phyloP scores from a whole-genome alignment of 2,797 vertebrate species.

The Benthosema pterotum region DNA sequence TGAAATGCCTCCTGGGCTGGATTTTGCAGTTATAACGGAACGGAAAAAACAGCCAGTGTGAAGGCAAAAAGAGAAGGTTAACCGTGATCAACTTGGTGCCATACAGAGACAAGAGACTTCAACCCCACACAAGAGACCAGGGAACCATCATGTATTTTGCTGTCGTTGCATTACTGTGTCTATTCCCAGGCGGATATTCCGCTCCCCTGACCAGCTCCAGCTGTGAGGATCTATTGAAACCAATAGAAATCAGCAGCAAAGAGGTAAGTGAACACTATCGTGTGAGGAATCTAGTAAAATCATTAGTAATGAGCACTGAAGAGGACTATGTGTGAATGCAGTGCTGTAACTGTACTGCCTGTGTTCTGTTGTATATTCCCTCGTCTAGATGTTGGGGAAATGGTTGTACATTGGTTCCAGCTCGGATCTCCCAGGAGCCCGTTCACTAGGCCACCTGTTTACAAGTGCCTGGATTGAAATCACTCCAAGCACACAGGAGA shows the following conservation, averaged over 20 bases:
- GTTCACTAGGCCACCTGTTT: constrained; percentile 54
- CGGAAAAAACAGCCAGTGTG: no score
- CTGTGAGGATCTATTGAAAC: constrained; percentile 57
- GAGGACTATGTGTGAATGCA: no score
- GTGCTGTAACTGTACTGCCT: no score
- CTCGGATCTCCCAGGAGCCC: constrained; percentile 69
- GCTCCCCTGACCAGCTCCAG: constrained; percentile 47
- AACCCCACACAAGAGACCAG: not conserved
- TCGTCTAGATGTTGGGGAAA: constrained; percentile 58
- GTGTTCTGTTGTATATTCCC: no score
- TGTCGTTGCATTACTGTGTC: constrained; percentile 38
- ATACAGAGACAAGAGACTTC: not conserved
- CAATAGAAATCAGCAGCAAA: constrained; percentile 50
- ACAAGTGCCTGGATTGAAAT: constrained; percentile 51
- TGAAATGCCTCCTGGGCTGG: not conserved
- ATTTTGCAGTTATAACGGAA: no score
- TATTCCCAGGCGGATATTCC: constrained; percentile 46
- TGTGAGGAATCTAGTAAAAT: no score
- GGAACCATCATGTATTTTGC: constrained; percentile 20
- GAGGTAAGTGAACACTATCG: constrained; percentile 47
- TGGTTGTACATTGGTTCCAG: constrained; percentile 64
- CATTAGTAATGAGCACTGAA: no score
- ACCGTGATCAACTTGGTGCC: not conserved
- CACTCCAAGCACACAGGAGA: constrained; percentile 41
- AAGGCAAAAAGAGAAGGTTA: no score